Base-by-base conservation (phyloP, 2,113 vertebrate species). In the Callorhinus ursinus region DNA sequence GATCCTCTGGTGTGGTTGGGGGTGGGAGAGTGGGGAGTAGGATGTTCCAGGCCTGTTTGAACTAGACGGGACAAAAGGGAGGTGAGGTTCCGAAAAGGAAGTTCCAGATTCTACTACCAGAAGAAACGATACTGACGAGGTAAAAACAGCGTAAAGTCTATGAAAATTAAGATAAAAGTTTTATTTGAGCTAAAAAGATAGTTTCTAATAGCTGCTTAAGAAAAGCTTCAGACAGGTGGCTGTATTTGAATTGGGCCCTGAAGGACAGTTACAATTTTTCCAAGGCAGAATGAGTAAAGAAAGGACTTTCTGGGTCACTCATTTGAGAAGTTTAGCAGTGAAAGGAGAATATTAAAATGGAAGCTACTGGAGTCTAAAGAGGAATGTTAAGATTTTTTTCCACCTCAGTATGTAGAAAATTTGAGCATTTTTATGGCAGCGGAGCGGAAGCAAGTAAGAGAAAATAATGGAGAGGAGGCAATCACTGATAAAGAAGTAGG, bases 301-400 rank as follows among this genome's bases (percentile, higher is more conserved):
- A 88, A 97, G 72, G n/a, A 92, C 42, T 93, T 95, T 96, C 76
- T 96, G 51, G 93, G 87, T 86, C 84, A 94, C 24, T 93, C 49
- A 81, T 74, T 96, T 61, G n/a, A 90, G 39, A 94, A 93, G 33
- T 93, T 93, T 88, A 92, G 82, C 86, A 79, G 15, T 90, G 86
- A 97, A 97, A 65, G 39, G 28, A 93, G 61, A 95, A 96, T 82
- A 87, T 93, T 92, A 85, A 97, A 92, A 84, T 85, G n/a, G 67
- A 96, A 93, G 26, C 89, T 46, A 51, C 46, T 91, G 24, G 21
- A 84, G 18, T 83, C 57, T 74, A 79, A 96, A 96, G 31, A 53
- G 67, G 63, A 93, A 87, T 95, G 67, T 87, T 96, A 72, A 84
- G 39, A 51, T 36, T 36, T 67, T 13, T 31, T 11, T 3, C 24